phyloP scores from a whole-genome alignment of 2,113 vertebrate genomes.

The Apteryx mantelli region DNA sequence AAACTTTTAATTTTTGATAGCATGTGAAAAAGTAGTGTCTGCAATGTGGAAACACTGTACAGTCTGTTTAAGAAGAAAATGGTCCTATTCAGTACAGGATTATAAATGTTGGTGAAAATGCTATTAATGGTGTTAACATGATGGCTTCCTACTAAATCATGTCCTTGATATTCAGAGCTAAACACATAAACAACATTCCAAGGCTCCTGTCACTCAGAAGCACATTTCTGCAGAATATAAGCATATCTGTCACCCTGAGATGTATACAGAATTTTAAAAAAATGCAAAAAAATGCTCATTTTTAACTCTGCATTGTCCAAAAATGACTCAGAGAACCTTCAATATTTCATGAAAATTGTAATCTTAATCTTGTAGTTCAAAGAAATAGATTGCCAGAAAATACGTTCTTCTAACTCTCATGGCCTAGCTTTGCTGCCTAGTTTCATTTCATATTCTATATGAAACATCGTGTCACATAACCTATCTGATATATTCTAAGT shows the following conservation, averaged over 20 bases:
- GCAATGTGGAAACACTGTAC: neutral
- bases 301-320: conserved; percentile 59
- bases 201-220: conserved; percentile 66
- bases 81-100: neutral
- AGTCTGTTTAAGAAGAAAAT: conserved; percentile 25
- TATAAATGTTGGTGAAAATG: conserved; percentile 55
- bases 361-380: conserved; percentile 33
- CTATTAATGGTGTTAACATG: conserved; percentile 72
- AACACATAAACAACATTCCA: conserved; percentile 66
- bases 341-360: conserved; percentile 45
- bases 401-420: neutral
- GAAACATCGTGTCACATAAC: conserved; percentile 14
- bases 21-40: neutral
- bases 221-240: conserved; percentile 61
- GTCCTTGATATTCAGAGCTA: conserved; percentile 65
- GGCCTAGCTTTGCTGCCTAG: neutral
- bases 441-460: neutral
- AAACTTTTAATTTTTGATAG: conserved; percentile 48
- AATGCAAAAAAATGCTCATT: conserved; percentile 28
- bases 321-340: neutral
- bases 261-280: neutral
- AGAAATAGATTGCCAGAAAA: neutral
- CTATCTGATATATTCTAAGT: neutral
- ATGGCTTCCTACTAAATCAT: conserved; percentile 54
- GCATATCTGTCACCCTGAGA: conserved; percentile 66